Base-by-base conservation (phyloP, 2,797 vertebrate genomes). In the Betta splendens region DNA sequence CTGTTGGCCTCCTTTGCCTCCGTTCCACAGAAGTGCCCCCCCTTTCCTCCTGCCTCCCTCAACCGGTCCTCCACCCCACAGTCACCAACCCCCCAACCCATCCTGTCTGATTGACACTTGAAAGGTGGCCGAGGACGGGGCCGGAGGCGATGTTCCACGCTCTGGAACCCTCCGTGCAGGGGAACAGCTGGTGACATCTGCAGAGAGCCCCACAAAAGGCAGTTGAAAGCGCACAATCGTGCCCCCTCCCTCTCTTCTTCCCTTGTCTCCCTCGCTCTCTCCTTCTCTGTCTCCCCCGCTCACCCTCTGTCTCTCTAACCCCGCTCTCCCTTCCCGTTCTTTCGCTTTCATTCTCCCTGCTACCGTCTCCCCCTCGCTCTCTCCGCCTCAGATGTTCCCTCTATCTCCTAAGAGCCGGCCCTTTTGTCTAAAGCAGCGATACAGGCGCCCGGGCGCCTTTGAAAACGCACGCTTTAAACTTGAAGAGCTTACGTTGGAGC, bases 141-240 rank as follows among this genome's bases (percentile, higher is more conserved):
- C 96, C 95, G 95, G 95, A 94, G 97, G 96, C 96, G 83, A 94
- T 92, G 95, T 95, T 96, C 95, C 93, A 91, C 94, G 94, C 96
- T 93, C 91, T 89, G 88, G 94, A 94, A 94, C 93, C 92, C 94
- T 96, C 94, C 94, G 92, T 94, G 96, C 95, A 93, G 96, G 93
- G 94, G 94, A 96, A 95, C 97, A 97, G 94, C 95, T 96, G 97
- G 95, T 98, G 96, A 98, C 96, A 98, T 97, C 95, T 97, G 95
- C 95, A 95, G 94, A 94, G 94, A 94, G 94, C 93, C 94, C 93
- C 93, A 97, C 95, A 96, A 96, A 98, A 98, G 95, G 94, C 94
- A 95, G 94, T 97, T 98, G 95, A 98, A 98, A 98, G 96, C 94
- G 54, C 80, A 90, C 94, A 92, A 94, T 94, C 93, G 91, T 85